Conservation (phyloP, 1,140 invertebrate species). For the Eumaeus atala region DNA sequence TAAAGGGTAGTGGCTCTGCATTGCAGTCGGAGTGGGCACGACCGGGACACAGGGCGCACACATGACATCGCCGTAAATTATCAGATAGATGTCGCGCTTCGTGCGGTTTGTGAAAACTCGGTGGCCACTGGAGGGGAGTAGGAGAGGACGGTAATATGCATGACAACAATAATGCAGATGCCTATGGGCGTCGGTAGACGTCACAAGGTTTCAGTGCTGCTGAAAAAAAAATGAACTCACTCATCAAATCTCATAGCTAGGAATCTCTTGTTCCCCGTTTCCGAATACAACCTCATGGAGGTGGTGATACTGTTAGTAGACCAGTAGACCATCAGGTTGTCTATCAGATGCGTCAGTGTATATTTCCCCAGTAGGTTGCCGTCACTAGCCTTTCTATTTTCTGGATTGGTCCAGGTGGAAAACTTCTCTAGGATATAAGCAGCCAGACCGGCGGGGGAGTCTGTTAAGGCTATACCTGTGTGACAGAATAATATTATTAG, state of each 20-base stretch:
- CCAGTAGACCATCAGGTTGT: conserved; percentile 94
- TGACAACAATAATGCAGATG: no score
- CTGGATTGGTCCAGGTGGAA: conserved; percentile 82
- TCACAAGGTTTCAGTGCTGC: no score
- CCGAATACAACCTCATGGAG: conserved; percentile 83
- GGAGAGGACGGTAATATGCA: no score
- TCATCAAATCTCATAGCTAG: conserved; percentile 30
- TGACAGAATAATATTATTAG: not conserved
- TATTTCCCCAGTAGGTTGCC: conserved; percentile 80
- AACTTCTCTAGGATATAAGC: conserved; percentile 92
- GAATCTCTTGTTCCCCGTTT: conserved; percentile 43
- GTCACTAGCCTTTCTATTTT: conserved; percentile 76
- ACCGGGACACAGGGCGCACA: no score
- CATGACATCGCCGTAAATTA: no score
- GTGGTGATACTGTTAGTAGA: conserved; percentile 84
- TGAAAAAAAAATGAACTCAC: no score
- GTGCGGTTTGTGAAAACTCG: no score
- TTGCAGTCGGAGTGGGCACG: no score
- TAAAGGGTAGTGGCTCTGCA: no score
- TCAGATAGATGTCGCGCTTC: no score
- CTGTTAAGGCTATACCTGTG: conserved; percentile 75
- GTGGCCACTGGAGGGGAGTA: no score
- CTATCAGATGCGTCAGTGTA: conserved; percentile 83
- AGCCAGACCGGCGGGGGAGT: conserved; percentile 84
- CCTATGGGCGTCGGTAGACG: no score